Evolutionary conservation across 1,140 invertebrate species (phyloP), one percentile per base, ranked within the genome.

Genomic region (Brachionus angularis): DNA sequence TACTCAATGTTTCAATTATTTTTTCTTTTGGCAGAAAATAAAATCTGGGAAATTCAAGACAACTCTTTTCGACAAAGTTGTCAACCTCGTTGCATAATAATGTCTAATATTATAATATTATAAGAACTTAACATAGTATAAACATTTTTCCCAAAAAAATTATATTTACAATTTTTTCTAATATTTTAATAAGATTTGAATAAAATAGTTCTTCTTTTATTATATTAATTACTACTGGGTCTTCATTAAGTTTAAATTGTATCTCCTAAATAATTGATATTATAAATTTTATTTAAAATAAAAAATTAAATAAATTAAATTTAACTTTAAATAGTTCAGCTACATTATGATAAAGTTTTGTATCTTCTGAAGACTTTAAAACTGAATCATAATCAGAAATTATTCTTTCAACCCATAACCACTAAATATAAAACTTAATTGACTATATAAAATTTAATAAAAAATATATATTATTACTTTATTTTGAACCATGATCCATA

Each of bases 11-110:
- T 27, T 80, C 76, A 2, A 81, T 75, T 21, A 81, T 62, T 49
- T 80, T 23, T 71, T 78, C 25, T 74, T 72, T 70, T 79, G 74
- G 39, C 78, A 81, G 75, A 73, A 82, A 82, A 62, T 79, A 80
- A 7, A 82, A 76, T 10, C 80, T 74, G 1, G 77, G 77, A 70
- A 81, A 81, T 69, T 67, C 42, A 31, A 29, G 62, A 25, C 62
- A 67, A 31, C 27, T 67, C 47, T 67, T 39, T 14, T 67, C 62
- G 47, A 67, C 33, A 7, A 67, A 21, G 33, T 50, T 46, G 12
- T 47, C 62, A 67, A 50, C 33, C 18, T 67, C 47, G 25, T 46
- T 46, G 39, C 53, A 58, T 42, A 10, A 10, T 42, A 42, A n/a
- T 10, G 39, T 16, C 39, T 10, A 42, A 42, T 42, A 42, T 42